Evolutionary conservation across 2,797 vertebrate species (phyloP).

Genomic region (Pangasius krempfi): DNA sequence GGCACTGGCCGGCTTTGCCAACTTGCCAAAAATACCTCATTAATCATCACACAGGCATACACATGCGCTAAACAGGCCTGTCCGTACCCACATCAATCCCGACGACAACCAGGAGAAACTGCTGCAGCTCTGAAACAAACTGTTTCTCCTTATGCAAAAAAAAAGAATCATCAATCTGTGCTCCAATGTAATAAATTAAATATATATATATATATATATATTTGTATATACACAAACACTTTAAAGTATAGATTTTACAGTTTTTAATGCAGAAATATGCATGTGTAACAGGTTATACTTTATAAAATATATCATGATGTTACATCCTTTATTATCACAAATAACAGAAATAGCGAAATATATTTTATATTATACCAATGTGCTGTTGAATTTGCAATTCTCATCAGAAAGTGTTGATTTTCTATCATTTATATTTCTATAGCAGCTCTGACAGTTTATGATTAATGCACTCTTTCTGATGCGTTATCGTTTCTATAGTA

Average conservation of each 20-base stretch:
- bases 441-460: background rate
- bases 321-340: background rate
- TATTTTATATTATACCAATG: background rate
- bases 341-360: background rate
- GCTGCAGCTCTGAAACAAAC: background rate
- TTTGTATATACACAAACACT: background rate
- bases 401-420: background rate
- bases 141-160: background rate
- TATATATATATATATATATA: background rate
- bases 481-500: background rate
- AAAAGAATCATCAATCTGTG: background rate
- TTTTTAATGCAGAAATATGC: constrained; percentile 15
- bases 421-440: background rate
- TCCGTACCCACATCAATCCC: constrained; percentile 15
- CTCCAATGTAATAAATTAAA: background rate
- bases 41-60: constrained; percentile 56
- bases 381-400: background rate
- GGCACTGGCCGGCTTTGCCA: constrained; percentile 82
- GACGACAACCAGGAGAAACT: constrained; percentile 17
- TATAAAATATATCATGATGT: background rate
- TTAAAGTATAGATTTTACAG: background rate
- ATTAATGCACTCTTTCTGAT: background rate
- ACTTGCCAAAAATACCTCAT: constrained; percentile 78
- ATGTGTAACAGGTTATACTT: background rate
- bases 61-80: constrained; percentile 31